Evolutionary conservation across 2,797 vertebrate species (phyloP).

Genomic region (Poecilia wingei): DNA sequence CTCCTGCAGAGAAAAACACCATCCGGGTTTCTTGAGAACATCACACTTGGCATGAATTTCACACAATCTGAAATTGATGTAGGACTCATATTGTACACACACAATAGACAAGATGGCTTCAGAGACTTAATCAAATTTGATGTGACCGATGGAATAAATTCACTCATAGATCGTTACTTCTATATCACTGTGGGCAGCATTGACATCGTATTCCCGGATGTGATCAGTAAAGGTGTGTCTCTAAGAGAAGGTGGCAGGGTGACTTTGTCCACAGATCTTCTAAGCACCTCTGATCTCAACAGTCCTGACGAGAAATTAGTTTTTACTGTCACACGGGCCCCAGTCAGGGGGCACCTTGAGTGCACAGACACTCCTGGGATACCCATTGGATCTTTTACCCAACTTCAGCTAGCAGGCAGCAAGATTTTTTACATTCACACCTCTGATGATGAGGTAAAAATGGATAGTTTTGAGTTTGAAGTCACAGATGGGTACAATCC

Average conservation of each 20-base stretch:
- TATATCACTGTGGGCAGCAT: slow-evolving; percentile 90
- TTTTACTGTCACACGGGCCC: slow-evolving; percentile 91
- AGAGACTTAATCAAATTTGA: slow-evolving; percentile 95
- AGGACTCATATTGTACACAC: slow-evolving; percentile 85
- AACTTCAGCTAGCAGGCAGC: slow-evolving; percentile 93
- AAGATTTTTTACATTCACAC: slow-evolving; percentile 96
- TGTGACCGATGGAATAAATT: slow-evolving; percentile 91
- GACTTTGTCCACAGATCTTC: slow-evolving; percentile 91
- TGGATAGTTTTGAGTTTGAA: slow-evolving; percentile 98
- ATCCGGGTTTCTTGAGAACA: slow-evolving; percentile 82
- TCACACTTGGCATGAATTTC: slow-evolving; percentile 93
- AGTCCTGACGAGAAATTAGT: slow-evolving; percentile 93
- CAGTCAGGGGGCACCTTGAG: slow-evolving; percentile 91
- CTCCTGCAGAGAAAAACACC: slow-evolving; percentile 82
- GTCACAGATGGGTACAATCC: slow-evolving; percentile 95
- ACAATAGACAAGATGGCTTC: slow-evolving; percentile 89
- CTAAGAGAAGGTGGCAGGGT: slow-evolving; percentile 92
- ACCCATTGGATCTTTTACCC: slow-evolving; percentile 89
- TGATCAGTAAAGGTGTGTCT: slow-evolving; percentile 95
- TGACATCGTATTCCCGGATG: slow-evolving; percentile 93
- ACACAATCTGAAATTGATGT: slow-evolving; percentile 91
- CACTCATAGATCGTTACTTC: slow-evolving; percentile 94
- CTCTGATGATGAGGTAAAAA: slow-evolving; percentile 94
- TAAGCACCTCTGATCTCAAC: slow-evolving; percentile 94
- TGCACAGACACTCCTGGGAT: slow-evolving; percentile 88